A percentile compares a stretch with the other conserved stretches of the same genome.
These are phyloP conservation scores for Wiebesia pumilae DNA, from an alignment of 1,140 invertebrate genomes.

Conservation along the genomic window DNA sequence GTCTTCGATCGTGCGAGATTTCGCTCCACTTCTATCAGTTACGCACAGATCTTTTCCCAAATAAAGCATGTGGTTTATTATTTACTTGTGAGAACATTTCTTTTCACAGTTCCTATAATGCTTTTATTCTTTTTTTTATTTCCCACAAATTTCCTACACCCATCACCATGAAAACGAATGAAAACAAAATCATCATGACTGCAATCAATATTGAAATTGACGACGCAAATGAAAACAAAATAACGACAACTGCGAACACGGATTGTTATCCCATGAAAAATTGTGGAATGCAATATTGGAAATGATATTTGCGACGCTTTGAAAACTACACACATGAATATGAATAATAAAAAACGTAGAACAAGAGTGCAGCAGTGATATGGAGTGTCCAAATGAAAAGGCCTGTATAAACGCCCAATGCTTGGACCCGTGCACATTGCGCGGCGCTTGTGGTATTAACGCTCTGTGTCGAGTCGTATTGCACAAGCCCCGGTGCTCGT, in stretches of 20 bases:
- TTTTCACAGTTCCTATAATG: slow-evolving; percentile 85
- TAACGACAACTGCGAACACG: background rate
- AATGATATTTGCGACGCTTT: no score
- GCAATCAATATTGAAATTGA: background rate
- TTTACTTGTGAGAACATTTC: slow-evolving; percentile 83
- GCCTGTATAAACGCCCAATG: slow-evolving; percentile 91
- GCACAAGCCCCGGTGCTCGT: slow-evolving; percentile 89
- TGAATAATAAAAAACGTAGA: slow-evolving; percentile 75
- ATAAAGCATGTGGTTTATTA: slow-evolving; percentile 82
- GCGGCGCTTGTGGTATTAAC: slow-evolving; percentile 91
- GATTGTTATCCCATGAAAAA: background rate
- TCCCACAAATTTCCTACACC: slow-evolving; percentile 69
- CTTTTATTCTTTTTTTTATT: slow-evolving; percentile 80
- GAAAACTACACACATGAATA: background rate
- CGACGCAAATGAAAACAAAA: background rate
- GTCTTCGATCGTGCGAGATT: slow-evolving; percentile 29
- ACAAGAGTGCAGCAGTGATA: slow-evolving; percentile 91
- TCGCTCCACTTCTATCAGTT: slow-evolving; percentile 50
- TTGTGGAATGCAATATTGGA: background rate
- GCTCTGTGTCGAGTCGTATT: slow-evolving; percentile 89
- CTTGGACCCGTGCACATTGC: slow-evolving; percentile 90
- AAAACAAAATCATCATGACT: slow-evolving; percentile 20
- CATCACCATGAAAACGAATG: slow-evolving; percentile 34
- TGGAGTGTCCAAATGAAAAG: slow-evolving; percentile 92
- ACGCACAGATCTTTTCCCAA: slow-evolving; percentile 58